These are phyloP conservation scores for Lasioglossum baleicum DNA, from an alignment of 1,140 invertebrate species.

Conservation along the genomic window DNA sequence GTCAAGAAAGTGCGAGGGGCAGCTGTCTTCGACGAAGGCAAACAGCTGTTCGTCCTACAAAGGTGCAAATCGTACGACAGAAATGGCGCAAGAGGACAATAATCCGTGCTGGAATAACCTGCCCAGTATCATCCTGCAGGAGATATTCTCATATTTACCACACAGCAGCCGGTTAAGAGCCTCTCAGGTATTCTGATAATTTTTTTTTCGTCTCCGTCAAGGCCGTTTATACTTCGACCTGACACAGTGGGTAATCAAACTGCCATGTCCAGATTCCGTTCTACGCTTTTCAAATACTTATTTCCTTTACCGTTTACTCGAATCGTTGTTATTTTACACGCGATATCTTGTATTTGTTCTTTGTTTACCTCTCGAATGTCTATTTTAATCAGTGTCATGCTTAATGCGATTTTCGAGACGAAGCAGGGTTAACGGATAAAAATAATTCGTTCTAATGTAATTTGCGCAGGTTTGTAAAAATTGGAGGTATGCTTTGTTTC, in stretches of 20 bases:
- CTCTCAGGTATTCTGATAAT: conserved; percentile 76
- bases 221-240: conserved; percentile 31
- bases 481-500: conserved; percentile 83
- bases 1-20: conserved; percentile 66
- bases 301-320: background rate
- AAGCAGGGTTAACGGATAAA: conserved; percentile 11
- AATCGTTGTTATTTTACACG: background rate
- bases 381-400: background rate
- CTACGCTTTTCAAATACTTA: background rate
- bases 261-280: background rate
- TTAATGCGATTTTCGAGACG: background rate
- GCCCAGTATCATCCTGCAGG: conserved; percentile 83
- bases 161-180: conserved; percentile 81
- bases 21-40: conserved; percentile 60
- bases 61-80: conserved; percentile 50
- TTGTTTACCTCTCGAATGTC: conserved; percentile 8
- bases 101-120: conserved; percentile 80
- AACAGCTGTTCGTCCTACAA: conserved; percentile 73
- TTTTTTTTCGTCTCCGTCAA: conserved; percentile 26
- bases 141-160: conserved; percentile 83
- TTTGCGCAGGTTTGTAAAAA: conserved; percentile 80
- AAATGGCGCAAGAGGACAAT: conserved; percentile 68
- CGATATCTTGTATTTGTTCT: background rate
- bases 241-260: conserved; percentile 38
- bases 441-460: conserved; percentile 28